These are phyloP conservation scores for Aporophyla nigra DNA, from an alignment of 2,888 invertebrate genomes.

Conservation along the genomic window DNA sequence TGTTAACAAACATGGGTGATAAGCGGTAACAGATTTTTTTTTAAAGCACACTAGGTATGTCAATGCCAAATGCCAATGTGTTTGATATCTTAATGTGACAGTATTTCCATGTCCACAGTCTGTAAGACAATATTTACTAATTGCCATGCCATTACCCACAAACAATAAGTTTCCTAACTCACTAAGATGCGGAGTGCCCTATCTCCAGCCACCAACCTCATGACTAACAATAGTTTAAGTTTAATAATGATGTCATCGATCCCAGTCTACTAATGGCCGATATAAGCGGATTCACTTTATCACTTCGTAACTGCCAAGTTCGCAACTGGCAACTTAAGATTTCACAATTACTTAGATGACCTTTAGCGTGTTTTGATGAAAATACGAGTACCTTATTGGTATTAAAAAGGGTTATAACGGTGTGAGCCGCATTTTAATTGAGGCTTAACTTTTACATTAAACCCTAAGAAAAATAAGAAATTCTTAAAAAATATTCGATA, in stretches of 20 bases:
- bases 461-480: neutral
- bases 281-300: slow-evolving; percentile 41
- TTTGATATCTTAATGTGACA: neutral
- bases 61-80: neutral
- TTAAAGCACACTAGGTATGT: no score
- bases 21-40: no score
- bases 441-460: slow-evolving; percentile 4
- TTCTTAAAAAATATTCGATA: neutral
- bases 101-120: neutral
- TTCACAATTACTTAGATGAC: slow-evolving; percentile 38
- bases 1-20: neutral
- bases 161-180: slow-evolving; percentile 19
- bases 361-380: slow-evolving; percentile 19
- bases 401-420: slow-evolving; percentile 17
- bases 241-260: slow-evolving; percentile 35
- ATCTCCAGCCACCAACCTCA: slow-evolving; percentile 1
- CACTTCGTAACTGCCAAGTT: slow-evolving; percentile 41
- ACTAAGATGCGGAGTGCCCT: slow-evolving; percentile 1
- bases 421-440: slow-evolving; percentile 20
- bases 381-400: slow-evolving; percentile 27
- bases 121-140: neutral
- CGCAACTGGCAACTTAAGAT: slow-evolving; percentile 18
- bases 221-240: slow-evolving; percentile 29
- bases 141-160: neutral
- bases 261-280: slow-evolving; percentile 40